phyloP scores from a whole-genome alignment of 2,113 vertebrate species.

The Carassius auratus region DNA sequence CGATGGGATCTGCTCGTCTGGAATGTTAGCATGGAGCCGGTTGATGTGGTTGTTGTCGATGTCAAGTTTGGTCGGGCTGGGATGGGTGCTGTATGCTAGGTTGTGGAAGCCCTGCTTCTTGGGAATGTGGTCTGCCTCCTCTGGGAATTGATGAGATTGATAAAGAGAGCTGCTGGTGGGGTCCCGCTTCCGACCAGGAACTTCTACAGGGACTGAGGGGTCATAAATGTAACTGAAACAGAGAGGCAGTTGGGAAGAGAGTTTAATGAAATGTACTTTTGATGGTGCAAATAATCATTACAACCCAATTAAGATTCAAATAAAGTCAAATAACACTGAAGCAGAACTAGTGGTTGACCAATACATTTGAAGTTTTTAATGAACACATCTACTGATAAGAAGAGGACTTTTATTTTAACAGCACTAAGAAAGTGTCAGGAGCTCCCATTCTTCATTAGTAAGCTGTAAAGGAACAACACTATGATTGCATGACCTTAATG shows the following conservation, averaged over 20 bases:
- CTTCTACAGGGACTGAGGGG: slow-evolving; percentile 68
- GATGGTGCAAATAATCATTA: background rate
- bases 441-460: background rate
- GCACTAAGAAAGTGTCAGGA: background rate
- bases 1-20: slow-evolving; percentile 25
- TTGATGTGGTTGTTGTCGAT: slow-evolving; percentile 80
- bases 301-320: background rate
- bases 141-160: slow-evolving; percentile 61
- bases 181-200: slow-evolving; percentile 65
- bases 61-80: slow-evolving; percentile 66
- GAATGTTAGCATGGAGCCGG: slow-evolving; percentile 59
- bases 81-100: slow-evolving; percentile 70
- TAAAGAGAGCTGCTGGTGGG: slow-evolving; percentile 66
- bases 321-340: background rate
- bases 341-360: background rate
- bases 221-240: slow-evolving; percentile 76
- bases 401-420: background rate
- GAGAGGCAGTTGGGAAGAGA: background rate
- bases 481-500: background rate
- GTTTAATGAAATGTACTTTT: background rate
- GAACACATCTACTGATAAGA: background rate
- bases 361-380: background rate
- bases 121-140: slow-evolving; percentile 39
- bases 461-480: background rate
- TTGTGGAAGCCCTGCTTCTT: slow-evolving; percentile 77